Evolutionary conservation across 2,797 vertebrate genomes (phyloP), one percentile per base, ranked within the genome.

Genomic region (Salarias fasciatus): DNA sequence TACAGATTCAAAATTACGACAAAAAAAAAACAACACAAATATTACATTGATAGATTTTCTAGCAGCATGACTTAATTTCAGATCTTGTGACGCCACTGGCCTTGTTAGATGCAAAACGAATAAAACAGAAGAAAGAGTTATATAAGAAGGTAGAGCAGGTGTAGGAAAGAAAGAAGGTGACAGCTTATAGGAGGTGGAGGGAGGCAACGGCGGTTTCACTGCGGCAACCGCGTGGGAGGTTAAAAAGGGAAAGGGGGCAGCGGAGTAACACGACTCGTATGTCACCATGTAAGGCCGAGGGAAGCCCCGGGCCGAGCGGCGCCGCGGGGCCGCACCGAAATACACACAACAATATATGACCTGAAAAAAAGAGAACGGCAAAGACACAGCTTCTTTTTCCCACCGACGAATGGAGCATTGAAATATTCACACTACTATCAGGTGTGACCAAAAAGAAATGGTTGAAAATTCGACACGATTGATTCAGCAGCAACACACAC

Each of bases 21-120:
- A 86, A 63, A 59, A 84, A 85, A 63, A 83, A 43, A n/a, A n/a
- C n/a, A n/a, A 45, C 53, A 86, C 75, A 82, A 43, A 63, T 51
- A 70, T 56, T 14, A 77, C 57, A 80, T 80, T 13, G n/a, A 70
- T 72, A 35, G 33, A 38, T 38, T 38, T 69, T 77, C 76, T 85
- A 89, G 88, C 89, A 92, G 89, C 89, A 88, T 77, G 79, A 83
- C 61, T 76, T 87, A 63, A 84, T 73, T 84, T 83, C 55, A 77
- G 68, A 80, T 83, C 41, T 57, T 67, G 69, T 76, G 63, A 75
- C 44, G 12, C 80, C 58, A 79, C 64, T 81, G 78, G 77, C 77
- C 69, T 63, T 66, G 60, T 82, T 75, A 76, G 47, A 78, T 53
- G 59, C 54, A 67, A 63, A 54, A 73, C 62, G 31, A 72, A 35